Evolutionary conservation across 2,888 invertebrate genomes (phyloP).

Genomic region (Sialis fuliginosa): DNA sequence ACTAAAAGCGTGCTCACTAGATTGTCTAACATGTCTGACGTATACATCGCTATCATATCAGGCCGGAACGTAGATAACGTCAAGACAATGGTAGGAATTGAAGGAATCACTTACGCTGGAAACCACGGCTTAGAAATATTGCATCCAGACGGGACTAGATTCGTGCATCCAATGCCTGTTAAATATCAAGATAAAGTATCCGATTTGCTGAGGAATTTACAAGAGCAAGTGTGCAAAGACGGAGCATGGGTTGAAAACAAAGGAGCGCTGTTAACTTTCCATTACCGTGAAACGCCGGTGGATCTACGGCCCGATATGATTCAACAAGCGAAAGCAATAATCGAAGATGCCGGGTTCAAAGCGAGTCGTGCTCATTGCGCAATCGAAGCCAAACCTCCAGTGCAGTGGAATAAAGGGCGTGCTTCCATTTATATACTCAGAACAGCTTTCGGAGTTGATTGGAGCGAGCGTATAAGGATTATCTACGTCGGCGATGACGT

Average conservation of each 20-base stretch:
- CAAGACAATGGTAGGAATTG: slow-evolving; percentile 79
- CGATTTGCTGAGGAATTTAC: slow-evolving; percentile 55
- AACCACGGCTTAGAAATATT: slow-evolving; percentile 78
- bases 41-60: slow-evolving; percentile 73
- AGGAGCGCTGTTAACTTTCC: slow-evolving; percentile 71
- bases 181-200: slow-evolving; percentile 68
- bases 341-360: slow-evolving; percentile 59
- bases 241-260: slow-evolving; percentile 90
- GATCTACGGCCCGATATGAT: slow-evolving; percentile 48
- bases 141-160: slow-evolving; percentile 79
- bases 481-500: slow-evolving; percentile 80
- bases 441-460: slow-evolving; percentile 79
- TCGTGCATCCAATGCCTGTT: slow-evolving; percentile 79
- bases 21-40: slow-evolving; percentile 68
- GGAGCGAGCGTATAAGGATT: slow-evolving; percentile 78
- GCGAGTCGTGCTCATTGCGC: slow-evolving; percentile 71
- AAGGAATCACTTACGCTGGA: slow-evolving; percentile 79
- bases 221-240: slow-evolving; percentile 70
- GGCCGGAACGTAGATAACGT: slow-evolving; percentile 77
- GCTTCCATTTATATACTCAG: slow-evolving; percentile 80
- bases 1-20: slow-evolving; percentile 70
- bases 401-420: slow-evolving; percentile 80
- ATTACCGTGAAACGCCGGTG: slow-evolving; percentile 67
- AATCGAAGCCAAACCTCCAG: slow-evolving; percentile 79
- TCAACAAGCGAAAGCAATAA: slow-evolving; percentile 51